Conservation (phyloP, 2,113 vertebrate species). For the Nothocercus julius region DNA sequence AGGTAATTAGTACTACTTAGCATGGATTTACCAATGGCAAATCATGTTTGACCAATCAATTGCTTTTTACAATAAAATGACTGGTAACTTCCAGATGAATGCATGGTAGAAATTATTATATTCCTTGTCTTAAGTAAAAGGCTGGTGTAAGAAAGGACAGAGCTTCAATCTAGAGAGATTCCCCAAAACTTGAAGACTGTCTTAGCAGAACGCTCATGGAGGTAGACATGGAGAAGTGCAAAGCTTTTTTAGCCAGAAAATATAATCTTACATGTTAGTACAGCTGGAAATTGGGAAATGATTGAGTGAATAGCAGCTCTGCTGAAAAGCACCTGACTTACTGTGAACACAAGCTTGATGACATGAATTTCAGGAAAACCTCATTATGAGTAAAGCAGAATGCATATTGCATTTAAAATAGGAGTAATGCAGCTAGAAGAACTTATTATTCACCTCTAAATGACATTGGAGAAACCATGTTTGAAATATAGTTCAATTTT, state of each 20-base stretch:
- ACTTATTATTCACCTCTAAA: not conserved
- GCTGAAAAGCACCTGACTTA: too few species aligned
- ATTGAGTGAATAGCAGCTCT: too few species aligned
- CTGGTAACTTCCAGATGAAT: not conserved
- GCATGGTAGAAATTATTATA: not conserved
- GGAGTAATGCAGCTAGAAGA: too few species aligned
- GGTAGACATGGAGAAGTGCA: not conserved
- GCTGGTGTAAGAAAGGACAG: not conserved
- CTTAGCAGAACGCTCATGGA: not conserved
- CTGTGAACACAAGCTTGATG: too few species aligned
- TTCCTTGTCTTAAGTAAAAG: not conserved
- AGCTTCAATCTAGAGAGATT: not conserved
- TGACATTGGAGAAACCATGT: not conserved
- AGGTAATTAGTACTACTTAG: not conserved
- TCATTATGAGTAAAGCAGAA: too few species aligned
- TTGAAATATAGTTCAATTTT: not conserved
- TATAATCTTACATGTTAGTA: too few species aligned
- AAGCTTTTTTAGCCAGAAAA: not conserved
- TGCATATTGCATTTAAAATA: too few species aligned
- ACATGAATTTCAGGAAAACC: too few species aligned
- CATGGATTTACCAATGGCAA: not conserved
- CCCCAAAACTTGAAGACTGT: not conserved
- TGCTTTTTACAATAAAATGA: not conserved
- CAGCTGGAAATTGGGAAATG: too few species aligned
- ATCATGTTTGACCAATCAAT: not conserved